A percentile compares a stretch with the other conserved stretches of the same genome.
These are phyloP conservation scores for Gerris lacustris DNA, from an alignment of 2,888 invertebrate genomes.

Conservation along the genomic window DNA sequence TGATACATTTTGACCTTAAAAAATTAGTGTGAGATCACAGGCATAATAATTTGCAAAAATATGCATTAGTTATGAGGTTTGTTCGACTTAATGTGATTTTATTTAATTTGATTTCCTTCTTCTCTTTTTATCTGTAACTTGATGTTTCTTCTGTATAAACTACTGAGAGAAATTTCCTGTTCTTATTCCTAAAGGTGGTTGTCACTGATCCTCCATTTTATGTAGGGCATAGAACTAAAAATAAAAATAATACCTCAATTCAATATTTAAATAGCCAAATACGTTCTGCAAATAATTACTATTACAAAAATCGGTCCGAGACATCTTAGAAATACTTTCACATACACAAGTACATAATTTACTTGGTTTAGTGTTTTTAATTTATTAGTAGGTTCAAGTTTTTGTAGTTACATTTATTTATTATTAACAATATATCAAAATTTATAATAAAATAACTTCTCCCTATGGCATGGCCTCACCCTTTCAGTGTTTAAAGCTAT, in stretches of 20 bases:
- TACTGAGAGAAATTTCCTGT: neutral
- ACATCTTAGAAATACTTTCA: too few relatives aligned
- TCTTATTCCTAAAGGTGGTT: neutral
- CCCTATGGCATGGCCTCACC: too few relatives aligned
- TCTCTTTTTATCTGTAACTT: too few relatives aligned
- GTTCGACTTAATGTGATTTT: neutral
- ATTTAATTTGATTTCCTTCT: neutral
- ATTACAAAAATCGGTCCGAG: too few relatives aligned
- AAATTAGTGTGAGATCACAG: neutral
- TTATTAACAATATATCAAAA: too few relatives aligned
- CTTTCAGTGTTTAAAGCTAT: too few relatives aligned
- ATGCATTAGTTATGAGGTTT: neutral
- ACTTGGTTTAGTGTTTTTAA: too few relatives aligned
- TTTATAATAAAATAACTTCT: too few relatives aligned
- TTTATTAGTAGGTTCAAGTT: too few relatives aligned
- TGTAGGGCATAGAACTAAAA: conserved; percentile 65
- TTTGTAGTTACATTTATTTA: too few relatives aligned
- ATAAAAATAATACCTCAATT: conserved; percentile 24
- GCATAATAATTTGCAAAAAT: neutral
- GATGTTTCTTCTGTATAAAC: neutral
- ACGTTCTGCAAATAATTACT: too few relatives aligned
- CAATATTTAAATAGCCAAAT: neutral
- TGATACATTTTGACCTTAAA: neutral
- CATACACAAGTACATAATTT: too few relatives aligned
- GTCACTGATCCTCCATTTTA: conserved; percentile 36